A percentile compares a stretch with the other conserved stretches of the same genome.
phyloP scores from a whole-genome alignment of 2,888 invertebrate species.

The Lasioglossum figueresi region DNA sequence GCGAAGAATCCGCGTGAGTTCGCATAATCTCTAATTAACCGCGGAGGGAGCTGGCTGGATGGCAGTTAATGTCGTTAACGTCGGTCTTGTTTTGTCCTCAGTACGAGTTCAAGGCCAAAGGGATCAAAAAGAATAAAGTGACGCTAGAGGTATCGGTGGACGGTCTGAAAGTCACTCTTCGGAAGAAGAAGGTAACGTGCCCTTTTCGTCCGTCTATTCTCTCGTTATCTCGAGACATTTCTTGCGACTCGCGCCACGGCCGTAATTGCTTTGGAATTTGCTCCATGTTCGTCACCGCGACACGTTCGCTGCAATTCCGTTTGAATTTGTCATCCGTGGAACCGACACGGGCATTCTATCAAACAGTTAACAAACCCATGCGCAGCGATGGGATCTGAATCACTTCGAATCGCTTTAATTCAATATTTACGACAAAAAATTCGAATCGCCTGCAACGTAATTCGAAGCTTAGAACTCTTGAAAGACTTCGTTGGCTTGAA shows the following conservation, averaged over 20 bases:
- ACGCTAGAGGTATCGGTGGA: conserved; percentile 97
- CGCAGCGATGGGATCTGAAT: too few relatives aligned
- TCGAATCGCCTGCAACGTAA: too few relatives aligned
- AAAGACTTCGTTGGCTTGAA: too few relatives aligned
- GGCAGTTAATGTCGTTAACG: conserved; percentile 33
- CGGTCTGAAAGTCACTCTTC: conserved; percentile 95
- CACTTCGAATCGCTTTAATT: too few relatives aligned
- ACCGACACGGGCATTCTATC: not conserved
- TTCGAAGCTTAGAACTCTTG: too few relatives aligned
- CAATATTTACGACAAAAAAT: too few relatives aligned
- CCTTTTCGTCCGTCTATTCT: not conserved
- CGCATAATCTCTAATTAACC: conserved; percentile 60
- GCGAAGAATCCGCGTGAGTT: conserved; percentile 97
- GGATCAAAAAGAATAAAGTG: conserved; percentile 98
- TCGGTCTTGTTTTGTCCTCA: conserved; percentile 85
- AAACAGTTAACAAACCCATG: not conserved
- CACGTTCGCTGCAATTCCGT: not conserved
- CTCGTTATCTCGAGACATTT: not conserved
- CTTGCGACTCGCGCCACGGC: not conserved
- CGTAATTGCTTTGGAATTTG: conserved; percentile 6
- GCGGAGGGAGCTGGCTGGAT: conserved; percentile 4
- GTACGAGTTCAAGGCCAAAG: conserved; percentile 99
- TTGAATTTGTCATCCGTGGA: conserved; percentile 4
- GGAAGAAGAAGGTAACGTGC: conserved; percentile 89
- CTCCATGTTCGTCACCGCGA: not conserved